These are phyloP conservation scores for Anorthoa munda DNA, from an alignment of 2,888 invertebrate genomes.

Conservation along the genomic window DNA sequence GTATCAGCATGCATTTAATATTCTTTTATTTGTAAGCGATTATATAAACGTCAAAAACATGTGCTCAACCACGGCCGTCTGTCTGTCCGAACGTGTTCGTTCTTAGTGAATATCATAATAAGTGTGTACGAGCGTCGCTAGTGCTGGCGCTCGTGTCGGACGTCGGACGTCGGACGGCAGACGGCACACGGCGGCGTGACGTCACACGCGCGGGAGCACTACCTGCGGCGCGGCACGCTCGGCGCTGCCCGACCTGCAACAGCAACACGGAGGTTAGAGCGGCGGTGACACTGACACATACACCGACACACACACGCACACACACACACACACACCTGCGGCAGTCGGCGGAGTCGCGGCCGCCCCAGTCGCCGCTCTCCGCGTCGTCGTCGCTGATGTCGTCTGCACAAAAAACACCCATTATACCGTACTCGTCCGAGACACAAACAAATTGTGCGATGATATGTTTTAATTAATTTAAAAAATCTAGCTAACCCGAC, in stretches of 20 bases:
- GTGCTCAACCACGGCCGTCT: conserved; percentile 24
- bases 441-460: background rate
- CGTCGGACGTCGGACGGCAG: background rate
- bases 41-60: conserved; percentile 9
- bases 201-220: conserved; percentile 61
- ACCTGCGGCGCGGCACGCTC: conserved; percentile 66
- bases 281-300: background rate
- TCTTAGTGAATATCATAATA: background rate
- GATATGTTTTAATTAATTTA: too few species aligned
- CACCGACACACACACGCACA: background rate
- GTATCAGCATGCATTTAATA: conserved; percentile 27
- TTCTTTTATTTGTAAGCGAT: conserved; percentile 11
- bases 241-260: conserved; percentile 50
- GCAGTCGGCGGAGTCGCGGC: conserved; percentile 58
- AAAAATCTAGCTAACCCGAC: too few species aligned
- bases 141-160: background rate
- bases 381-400: conserved; percentile 77
- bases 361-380: conserved; percentile 74
- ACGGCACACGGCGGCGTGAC: conserved; percentile 9
- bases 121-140: background rate
- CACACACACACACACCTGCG: conserved; percentile 33
- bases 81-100: conserved; percentile 21
- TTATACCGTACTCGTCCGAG: background rate
- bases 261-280: background rate
- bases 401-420: conserved; percentile 63